Evolutionary conservation across 2,888 invertebrate genomes (phyloP).

Genomic region (Uloborus plumipes): DNA sequence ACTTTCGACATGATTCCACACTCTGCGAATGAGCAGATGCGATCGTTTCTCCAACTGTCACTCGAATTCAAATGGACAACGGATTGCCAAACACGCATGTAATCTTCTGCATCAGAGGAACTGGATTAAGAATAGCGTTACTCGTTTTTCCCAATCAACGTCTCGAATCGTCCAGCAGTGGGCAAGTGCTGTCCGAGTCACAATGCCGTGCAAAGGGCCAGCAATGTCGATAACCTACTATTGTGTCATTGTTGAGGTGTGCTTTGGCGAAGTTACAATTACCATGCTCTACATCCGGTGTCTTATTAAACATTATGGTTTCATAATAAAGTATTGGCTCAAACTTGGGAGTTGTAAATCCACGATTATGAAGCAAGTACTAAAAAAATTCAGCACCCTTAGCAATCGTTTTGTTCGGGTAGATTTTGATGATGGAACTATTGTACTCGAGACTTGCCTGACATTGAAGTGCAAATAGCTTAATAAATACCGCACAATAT

Average conservation of each 20-base stretch:
- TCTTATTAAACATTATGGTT: slow-evolving; percentile 46
- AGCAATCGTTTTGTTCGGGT: too few relatives aligned
- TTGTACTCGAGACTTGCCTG: slow-evolving; percentile 6
- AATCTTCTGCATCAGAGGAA: slow-evolving; percentile 32
- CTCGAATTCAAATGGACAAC: slow-evolving; percentile 15
- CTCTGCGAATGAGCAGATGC: slow-evolving; percentile 5
- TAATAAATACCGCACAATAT: not conserved
- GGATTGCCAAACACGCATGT: slow-evolving; percentile 8
- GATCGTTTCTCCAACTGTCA: slow-evolving; percentile 16
- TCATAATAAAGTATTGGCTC: slow-evolving; percentile 16
- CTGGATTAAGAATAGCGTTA: slow-evolving; percentile 45
- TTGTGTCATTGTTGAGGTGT: slow-evolving; percentile 57
- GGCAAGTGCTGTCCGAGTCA: slow-evolving; percentile 32
- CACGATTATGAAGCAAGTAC: too few relatives aligned
- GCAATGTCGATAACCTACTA: slow-evolving; percentile 54
- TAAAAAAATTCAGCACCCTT: too few relatives aligned
- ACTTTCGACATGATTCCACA: slow-evolving; percentile 43
- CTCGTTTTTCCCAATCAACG: slow-evolving; percentile 33
- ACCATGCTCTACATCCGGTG: slow-evolving; percentile 45
- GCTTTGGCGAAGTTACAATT: slow-evolving; percentile 42
- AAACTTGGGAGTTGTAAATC: too few relatives aligned
- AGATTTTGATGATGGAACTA: not conserved
- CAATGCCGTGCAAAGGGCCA: slow-evolving; percentile 26
- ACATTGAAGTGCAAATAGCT: slow-evolving; percentile 30
- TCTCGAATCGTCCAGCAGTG: slow-evolving; percentile 26